Percentiles rank a stretch among this genome's conserved stretches.
Conservation (phyloP, 2,113 vertebrate genomes). For the Erythrocebus patas region DNA sequence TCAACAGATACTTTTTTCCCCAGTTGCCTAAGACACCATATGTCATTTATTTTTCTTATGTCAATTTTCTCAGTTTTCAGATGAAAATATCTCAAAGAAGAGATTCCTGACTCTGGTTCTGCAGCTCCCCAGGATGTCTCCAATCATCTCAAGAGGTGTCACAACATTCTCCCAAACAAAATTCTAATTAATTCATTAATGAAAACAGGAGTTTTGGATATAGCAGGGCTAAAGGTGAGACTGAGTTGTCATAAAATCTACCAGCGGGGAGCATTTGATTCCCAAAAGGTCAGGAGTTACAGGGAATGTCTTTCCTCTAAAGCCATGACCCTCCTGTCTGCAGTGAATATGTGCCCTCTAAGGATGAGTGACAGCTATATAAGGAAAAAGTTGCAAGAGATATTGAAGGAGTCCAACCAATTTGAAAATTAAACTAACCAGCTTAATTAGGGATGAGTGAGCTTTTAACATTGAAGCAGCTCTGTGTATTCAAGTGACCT, state of each 20-base stretch:
- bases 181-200: slow-evolving; percentile 53
- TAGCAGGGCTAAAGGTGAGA: not conserved
- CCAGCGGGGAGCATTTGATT: not conserved
- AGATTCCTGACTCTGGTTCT: not conserved
- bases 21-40: not conserved
- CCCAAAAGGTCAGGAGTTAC: not conserved
- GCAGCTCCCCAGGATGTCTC: not conserved
- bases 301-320: not conserved
- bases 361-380: not conserved
- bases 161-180: slow-evolving; percentile 31
- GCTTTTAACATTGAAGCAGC: not conserved
- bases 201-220: not conserved
- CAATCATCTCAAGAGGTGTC: slow-evolving; percentile 51
- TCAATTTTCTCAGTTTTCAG: slow-evolving; percentile 53
- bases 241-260: slow-evolving; percentile 5
- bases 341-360: not conserved
- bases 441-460: not conserved
- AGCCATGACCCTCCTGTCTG: not conserved
- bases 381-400: not conserved
- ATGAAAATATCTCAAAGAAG: slow-evolving; percentile 42
- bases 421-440: not conserved
- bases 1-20: not conserved
- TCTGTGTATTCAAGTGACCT: not conserved
- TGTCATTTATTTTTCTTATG: slow-evolving; percentile 54
- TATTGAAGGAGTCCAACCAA: not conserved